A percentile compares a stretch with the other conserved stretches of the same genome.
Conservation (phyloP, 2,113 vertebrate genomes). For the Lycocorax pyrrhopterus region DNA sequence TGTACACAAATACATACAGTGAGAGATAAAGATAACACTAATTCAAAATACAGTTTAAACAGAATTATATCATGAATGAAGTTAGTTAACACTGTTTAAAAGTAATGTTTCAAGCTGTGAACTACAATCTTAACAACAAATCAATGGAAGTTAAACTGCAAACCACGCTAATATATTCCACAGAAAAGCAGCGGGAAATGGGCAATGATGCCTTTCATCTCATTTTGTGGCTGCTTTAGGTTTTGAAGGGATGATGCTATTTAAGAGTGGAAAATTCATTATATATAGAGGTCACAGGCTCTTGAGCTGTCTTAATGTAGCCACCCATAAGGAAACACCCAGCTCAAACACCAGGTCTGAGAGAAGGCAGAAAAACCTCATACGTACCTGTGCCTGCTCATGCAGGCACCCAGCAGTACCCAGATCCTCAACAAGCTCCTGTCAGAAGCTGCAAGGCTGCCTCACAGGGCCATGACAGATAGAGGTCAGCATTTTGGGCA, state of each 20-base stretch:
- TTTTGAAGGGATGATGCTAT: background rate
- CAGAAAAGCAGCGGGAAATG: background rate
- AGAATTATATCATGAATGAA: background rate
- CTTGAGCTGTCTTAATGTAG: background rate
- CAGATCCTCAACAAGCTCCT: background rate
- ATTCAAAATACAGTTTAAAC: background rate
- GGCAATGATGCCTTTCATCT: background rate
- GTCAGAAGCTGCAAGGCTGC: background rate
- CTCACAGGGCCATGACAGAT: background rate
- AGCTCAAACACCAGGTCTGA: background rate
- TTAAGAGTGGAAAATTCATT: background rate
- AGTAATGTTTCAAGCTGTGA: background rate
- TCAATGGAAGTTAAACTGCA: background rate
- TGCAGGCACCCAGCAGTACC: background rate
- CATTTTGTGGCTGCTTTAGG: background rate
- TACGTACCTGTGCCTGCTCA: fast-evolving
- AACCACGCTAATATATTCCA: background rate
- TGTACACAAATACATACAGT: background rate
- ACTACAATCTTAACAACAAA: background rate
- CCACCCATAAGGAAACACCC: background rate
- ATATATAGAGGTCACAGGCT: background rate
- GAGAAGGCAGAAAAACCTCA: fast-evolving
- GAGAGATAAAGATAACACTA: background rate
- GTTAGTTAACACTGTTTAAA: background rate
- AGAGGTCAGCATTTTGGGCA: background rate